phyloP scores from a whole-genome alignment of 2,888 invertebrate genomes.

The Drosophila hawaiiensis region DNA sequence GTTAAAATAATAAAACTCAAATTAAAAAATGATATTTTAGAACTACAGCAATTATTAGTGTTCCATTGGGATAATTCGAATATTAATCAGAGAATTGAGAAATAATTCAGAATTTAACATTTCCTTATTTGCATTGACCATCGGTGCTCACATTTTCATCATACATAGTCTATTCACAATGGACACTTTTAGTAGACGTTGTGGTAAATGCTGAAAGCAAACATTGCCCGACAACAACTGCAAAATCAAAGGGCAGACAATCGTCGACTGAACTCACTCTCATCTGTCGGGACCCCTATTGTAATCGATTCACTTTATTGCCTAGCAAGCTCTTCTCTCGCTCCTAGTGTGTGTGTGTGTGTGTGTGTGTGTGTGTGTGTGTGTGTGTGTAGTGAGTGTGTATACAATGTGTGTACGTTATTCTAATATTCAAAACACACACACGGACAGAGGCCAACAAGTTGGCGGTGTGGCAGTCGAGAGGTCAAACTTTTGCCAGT shows the following conservation, averaged over 20 bases:
- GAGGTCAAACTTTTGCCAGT: slow-evolving; percentile 13
- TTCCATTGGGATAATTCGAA: neutral
- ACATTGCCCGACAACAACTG: neutral
- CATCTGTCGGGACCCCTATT: neutral
- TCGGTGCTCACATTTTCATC: neutral
- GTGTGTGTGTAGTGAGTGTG: neutral
- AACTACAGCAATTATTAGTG: neutral
- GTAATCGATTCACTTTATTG: slow-evolving; percentile 1
- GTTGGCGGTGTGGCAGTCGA: slow-evolving; percentile 4
- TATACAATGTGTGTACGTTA: neutral
- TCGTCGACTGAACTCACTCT: neutral
- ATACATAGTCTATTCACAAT: neutral
- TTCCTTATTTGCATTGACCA: neutral
- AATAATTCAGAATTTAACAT: neutral
- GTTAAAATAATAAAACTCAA: neutral
- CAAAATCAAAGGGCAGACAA: slow-evolving; percentile 1
- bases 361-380: neutral
- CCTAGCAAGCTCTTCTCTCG: neutral
- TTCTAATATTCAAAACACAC: slow-evolving; percentile 27
- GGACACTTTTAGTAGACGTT: neutral
- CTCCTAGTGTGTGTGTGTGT: neutral
- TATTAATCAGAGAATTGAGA: neutral
- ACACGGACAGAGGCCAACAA: slow-evolving; percentile 20
- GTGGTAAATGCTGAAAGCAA: neutral
- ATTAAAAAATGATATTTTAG: neutral